A percentile compares a stretch with the other conserved stretches of the same genome.
phyloP scores from a whole-genome alignment of 2,888 invertebrate species.

The Atrina japonica region DNA sequence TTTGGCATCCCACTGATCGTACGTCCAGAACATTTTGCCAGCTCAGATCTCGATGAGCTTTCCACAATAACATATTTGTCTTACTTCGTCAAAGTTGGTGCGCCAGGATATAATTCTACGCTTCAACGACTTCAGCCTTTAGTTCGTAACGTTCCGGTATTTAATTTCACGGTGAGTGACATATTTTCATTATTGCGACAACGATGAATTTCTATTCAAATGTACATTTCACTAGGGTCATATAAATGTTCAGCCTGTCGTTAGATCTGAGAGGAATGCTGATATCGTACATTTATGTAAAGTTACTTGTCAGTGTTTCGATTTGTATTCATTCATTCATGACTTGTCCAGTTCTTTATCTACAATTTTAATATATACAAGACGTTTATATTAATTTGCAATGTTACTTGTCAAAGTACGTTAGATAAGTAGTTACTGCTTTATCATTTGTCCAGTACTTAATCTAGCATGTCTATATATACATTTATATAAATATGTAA shows the following conservation, averaged over 20 bases:
- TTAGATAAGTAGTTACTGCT: no score
- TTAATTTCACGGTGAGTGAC: slow-evolving; percentile 93
- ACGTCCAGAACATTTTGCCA: slow-evolving; percentile 96
- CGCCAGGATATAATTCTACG: slow-evolving; percentile 94
- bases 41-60: slow-evolving; percentile 96
- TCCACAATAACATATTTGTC: slow-evolving; percentile 99
- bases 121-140: slow-evolving; percentile 92
- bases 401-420: no score
- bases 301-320: no score
- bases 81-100: slow-evolving; percentile 98
- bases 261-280: background rate
- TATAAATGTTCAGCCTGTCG: background rate
- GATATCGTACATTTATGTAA: no score
- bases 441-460: no score
- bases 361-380: background rate
- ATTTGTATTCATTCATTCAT: no score
- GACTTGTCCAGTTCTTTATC: background rate
- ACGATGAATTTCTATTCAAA: background rate
- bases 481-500: no score
- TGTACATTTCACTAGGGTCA: background rate
- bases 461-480: no score
- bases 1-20: slow-evolving; percentile 96
- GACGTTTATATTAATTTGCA: background rate
- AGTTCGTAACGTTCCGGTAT: slow-evolving; percentile 87
- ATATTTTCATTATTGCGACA: no score